These are phyloP conservation scores for Pristionchus entomophagus DNA, from an alignment of 2,888 invertebrate genomes.

Conservation along the genomic window DNA sequence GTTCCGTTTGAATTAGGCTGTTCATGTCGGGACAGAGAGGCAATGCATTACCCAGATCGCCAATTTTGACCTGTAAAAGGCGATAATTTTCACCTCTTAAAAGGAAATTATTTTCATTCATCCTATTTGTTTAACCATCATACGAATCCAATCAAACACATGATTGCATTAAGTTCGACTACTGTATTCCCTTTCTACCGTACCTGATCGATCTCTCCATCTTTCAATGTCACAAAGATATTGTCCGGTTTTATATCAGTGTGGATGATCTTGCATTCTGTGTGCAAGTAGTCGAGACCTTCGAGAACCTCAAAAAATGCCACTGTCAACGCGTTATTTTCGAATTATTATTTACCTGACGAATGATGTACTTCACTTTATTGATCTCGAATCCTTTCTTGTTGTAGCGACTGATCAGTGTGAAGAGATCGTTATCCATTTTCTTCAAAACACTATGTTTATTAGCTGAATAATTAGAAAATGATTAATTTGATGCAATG, in stretches of 20 bases:
- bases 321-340: too few species aligned
- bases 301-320: conserved; percentile 75
- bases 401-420: conserved; percentile 96
- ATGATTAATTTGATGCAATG: too few species aligned
- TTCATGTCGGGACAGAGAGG: conserved; percentile 95
- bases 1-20: conserved; percentile 98
- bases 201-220: conserved; percentile 76
- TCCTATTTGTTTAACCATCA: too few species aligned
- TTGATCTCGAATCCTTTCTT: conserved; percentile 96
- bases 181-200: too few species aligned
- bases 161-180: too few species aligned
- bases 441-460: conserved; percentile 89
- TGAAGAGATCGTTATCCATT: conserved; percentile 95
- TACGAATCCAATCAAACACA: too few species aligned
- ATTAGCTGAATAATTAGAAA: too few species aligned
- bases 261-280: conserved; percentile 92
- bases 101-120: too few species aligned
- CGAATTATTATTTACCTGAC: conserved; percentile 83
- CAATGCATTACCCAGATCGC: conserved; percentile 98
- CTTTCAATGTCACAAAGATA: conserved; percentile 78
- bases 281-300: conserved; percentile 94
- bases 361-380: conserved; percentile 95
- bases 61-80: conserved; percentile 86
- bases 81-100: too few species aligned
- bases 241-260: conserved; percentile 80